Conservation (phyloP, 2,113 vertebrate species). For the Mixornis gularis region DNA sequence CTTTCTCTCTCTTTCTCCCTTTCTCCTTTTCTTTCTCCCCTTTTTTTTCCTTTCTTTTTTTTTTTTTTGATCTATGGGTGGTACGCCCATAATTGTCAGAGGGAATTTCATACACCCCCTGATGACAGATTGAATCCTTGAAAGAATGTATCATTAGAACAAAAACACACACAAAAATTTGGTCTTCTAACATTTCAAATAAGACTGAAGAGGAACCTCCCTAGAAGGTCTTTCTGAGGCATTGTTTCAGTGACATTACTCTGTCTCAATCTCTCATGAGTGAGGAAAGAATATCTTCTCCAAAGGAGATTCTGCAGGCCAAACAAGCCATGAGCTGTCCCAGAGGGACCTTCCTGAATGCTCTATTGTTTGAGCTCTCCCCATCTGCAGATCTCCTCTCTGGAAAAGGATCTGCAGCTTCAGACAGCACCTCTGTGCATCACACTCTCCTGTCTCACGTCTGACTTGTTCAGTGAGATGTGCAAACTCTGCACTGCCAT, state of each 20-base stretch:
- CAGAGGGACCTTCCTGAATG: conserved; percentile 33
- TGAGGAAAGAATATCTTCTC: conserved; percentile 54
- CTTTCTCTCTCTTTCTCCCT: too few relatives aligned
- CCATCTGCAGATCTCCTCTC: conserved; percentile 38
- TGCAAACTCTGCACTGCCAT: not conserved
- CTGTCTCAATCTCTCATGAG: conserved; percentile 19
- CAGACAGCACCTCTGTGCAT: conserved; percentile 23
- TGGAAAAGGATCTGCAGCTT: conserved; percentile 44
- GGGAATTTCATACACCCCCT: not conserved
- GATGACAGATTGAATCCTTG: conserved; percentile 33
- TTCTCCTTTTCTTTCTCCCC: not conserved
- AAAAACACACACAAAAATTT: not conserved
- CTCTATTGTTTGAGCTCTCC: conserved; percentile 29
- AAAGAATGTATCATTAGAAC: conserved; percentile 23
- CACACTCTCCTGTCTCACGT: not conserved
- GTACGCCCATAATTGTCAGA: conserved; percentile 22
- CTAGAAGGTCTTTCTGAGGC: conserved; percentile 35
- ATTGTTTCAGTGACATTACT: conserved; percentile 51
- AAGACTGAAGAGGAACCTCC: not conserved
- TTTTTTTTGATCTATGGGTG: conserved; percentile 37
- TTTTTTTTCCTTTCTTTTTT: not conserved
- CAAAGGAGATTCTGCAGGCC: conserved; percentile 30
- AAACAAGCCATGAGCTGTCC: not conserved
- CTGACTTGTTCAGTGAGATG: not conserved
- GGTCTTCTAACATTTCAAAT: conserved; percentile 26